Evolutionary conservation across 2,113 vertebrate genomes (phyloP).

Genomic region (Pogonocichla stellata): DNA sequence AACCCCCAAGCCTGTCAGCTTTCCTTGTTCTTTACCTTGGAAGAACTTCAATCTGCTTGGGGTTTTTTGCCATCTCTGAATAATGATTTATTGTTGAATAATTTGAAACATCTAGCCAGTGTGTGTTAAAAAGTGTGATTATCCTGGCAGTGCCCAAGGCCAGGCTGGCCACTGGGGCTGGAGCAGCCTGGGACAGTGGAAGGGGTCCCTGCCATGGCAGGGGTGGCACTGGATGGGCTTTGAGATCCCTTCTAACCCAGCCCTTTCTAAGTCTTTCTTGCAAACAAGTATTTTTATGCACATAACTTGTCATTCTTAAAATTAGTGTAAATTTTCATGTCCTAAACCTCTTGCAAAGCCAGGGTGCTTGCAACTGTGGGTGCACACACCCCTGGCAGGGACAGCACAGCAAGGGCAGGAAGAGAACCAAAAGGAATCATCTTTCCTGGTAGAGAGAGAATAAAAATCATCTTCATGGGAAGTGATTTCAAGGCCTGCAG

Average conservation of each 20-base stretch:
- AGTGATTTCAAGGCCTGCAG: background rate
- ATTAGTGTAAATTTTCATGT: background rate
- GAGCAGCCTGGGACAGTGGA: background rate
- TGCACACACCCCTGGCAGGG: background rate
- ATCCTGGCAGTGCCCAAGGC: background rate
- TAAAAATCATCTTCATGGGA: background rate
- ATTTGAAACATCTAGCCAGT: background rate
- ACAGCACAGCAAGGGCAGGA: background rate
- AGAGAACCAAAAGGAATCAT: background rate
- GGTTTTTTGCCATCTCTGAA: background rate
- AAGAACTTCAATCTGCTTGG: background rate
- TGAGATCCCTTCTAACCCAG: background rate
- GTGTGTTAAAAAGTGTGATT: background rate
- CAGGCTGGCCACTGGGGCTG: fast-evolving
- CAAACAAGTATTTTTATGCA: background rate
- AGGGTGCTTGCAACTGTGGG: background rate
- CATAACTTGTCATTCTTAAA: background rate
- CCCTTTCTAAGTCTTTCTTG: background rate
- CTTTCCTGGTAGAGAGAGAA: background rate
- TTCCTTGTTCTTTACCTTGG: background rate
- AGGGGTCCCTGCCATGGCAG: background rate
- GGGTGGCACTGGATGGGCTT: fast-evolving
- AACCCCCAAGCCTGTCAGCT: background rate
- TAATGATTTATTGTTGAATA: background rate
- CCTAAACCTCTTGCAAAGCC: background rate